These are phyloP conservation scores for Mystacornis crossleyi DNA, from an alignment of 2,113 vertebrate genomes.

Conservation along the genomic window DNA sequence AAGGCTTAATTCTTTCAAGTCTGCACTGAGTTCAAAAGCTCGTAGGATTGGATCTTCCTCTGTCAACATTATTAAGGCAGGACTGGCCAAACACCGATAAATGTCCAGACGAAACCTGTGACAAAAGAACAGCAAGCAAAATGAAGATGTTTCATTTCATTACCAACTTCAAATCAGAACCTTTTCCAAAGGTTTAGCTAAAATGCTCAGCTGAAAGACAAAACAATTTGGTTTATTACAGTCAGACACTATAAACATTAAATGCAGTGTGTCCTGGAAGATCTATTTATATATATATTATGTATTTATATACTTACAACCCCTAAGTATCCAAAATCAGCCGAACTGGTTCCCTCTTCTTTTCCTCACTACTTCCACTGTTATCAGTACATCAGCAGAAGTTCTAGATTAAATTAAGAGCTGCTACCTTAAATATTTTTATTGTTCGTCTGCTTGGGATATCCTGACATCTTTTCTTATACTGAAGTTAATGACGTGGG, in stretches of 20 bases:
- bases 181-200: neutral
- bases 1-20: slow-evolving; percentile 95
- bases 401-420: neutral
- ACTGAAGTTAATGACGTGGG: neutral
- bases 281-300: neutral
- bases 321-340: neutral
- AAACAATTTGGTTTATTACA: neutral
- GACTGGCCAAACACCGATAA: slow-evolving; percentile 96
- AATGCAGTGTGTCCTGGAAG: neutral
- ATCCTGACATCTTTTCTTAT: neutral
- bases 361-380: neutral
- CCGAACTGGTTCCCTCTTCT: neutral
- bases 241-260: neutral
- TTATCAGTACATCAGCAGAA: neutral
- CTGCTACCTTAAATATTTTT: neutral
- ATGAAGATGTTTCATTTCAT: neutral
- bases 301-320: neutral
- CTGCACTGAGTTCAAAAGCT: slow-evolving; percentile 96
- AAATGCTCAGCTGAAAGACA: neutral
- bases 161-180: neutral
- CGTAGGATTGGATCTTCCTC: slow-evolving; percentile 97
- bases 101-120: slow-evolving; percentile 97
- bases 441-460: neutral
- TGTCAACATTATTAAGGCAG: slow-evolving; percentile 97
- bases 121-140: neutral